Percentiles rank a stretch among this genome's conserved stretches.
phyloP scores from a whole-genome alignment of 2,888 invertebrate genomes.

The Geophilus truncorum region DNA sequence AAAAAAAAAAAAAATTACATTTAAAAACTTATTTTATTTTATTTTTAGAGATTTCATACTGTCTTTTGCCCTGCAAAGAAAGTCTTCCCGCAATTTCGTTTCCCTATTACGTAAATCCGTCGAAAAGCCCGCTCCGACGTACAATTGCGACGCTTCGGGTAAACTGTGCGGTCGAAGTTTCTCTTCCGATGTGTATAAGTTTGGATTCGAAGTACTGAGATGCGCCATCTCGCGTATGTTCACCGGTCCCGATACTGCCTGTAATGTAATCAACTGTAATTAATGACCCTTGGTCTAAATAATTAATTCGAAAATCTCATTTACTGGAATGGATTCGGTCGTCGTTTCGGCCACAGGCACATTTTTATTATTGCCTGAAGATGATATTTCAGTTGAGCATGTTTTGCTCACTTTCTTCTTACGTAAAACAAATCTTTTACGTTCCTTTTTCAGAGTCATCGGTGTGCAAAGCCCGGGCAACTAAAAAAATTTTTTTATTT shows the following conservation, averaged over 20 bases:
- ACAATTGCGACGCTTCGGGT: slow-evolving; percentile 40
- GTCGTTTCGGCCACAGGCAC: neutral
- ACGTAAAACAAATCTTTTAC: slow-evolving; percentile 61
- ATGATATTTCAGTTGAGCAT: neutral
- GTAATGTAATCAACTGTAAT: neutral
- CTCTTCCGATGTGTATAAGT: slow-evolving; percentile 43
- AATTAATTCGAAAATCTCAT: neutral
- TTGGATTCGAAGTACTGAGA: slow-evolving; percentile 49
- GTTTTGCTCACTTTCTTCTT: slow-evolving; percentile 38
- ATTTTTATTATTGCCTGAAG: neutral
- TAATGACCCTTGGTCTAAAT: neutral
- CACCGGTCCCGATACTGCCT: neutral
- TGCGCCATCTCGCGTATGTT: slow-evolving; percentile 37
- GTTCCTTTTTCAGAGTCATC: slow-evolving; percentile 58
- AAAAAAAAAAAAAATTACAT: neutral
- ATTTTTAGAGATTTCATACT: slow-evolving; percentile 48
- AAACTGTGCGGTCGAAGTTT: slow-evolving; percentile 42
- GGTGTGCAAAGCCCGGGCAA: slow-evolving; percentile 37
- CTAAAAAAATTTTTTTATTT: slow-evolving; percentile 32
- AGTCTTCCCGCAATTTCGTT: slow-evolving; percentile 59
- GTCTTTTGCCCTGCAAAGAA: slow-evolving; percentile 63
- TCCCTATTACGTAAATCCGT: slow-evolving; percentile 43
- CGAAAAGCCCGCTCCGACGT: slow-evolving; percentile 39
- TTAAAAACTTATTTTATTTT: neutral
- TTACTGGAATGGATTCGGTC: neutral